Percentiles rank a stretch among this genome's conserved stretches.
Conservation (phyloP, 2,113 vertebrate genomes). For the Nematolebias whitei region DNA sequence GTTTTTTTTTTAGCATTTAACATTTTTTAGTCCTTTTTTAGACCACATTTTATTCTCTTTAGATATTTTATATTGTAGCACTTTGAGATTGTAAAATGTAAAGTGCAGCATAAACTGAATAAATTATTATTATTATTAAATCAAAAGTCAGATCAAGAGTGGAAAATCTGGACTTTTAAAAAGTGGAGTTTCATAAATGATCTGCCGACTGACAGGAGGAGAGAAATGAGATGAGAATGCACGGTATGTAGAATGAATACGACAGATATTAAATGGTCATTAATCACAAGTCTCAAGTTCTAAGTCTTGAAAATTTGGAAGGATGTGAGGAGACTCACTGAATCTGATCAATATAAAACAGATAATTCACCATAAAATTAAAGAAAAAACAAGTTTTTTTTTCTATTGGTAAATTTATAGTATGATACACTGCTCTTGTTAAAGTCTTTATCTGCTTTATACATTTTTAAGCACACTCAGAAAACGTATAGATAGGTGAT, state of each 20-base stretch:
- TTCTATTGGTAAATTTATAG: background rate
- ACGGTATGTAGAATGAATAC: background rate
- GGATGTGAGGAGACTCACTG: constrained; percentile 30
- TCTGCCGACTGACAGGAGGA: constrained; percentile 7
- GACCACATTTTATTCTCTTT: too few relatives aligned
- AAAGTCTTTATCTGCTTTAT: background rate
- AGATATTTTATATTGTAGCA: too few relatives aligned
- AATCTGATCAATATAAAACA: constrained; percentile 38
- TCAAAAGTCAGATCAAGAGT: constrained; percentile 1
- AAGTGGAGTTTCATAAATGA: constrained; percentile 16
- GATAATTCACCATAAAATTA: constrained; percentile 22
- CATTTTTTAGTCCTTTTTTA: too few relatives aligned
- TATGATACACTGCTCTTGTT: background rate
- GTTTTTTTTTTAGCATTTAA: too few relatives aligned
- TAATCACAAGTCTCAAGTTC: background rate
- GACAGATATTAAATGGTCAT: constrained; percentile 21
- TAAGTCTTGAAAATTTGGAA: background rate
- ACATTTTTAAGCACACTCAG: background rate
- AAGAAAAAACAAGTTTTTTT: constrained; percentile 3
- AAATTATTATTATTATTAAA: too few relatives aligned
- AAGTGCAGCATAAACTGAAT: too few relatives aligned
- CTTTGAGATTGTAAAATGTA: too few relatives aligned
- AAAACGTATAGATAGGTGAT: background rate
- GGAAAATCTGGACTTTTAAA: constrained; percentile 1
- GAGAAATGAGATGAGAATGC: background rate